Base-by-base conservation (phyloP, 1,140 invertebrate genomes). In the Tenebrio molitor region DNA sequence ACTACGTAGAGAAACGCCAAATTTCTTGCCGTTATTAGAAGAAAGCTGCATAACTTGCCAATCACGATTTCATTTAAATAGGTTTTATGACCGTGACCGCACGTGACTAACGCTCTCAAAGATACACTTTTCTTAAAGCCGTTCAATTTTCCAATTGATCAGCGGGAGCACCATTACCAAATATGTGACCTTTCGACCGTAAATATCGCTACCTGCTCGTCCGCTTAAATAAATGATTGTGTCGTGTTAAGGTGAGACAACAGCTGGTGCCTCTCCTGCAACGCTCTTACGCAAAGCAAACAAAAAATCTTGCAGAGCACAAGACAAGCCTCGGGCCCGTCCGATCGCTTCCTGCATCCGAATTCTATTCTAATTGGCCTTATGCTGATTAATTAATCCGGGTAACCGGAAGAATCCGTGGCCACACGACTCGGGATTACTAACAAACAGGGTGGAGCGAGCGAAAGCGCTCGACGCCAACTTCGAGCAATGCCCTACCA, bases 1-100 rank as follows among this genome's bases (percentile, higher is more conserved):
- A n/a, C n/a, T n/a, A n/a, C n/a, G n/a, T n/a, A 19, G 44, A 10
- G 44, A 50, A 50, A 50, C 44, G 44, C 44, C 44, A 19, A 50
- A 50, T 50, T 50, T 50, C 23, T 50, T 17, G 16, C 29, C 19
- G 19, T 50, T 50, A 58, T 58, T 29, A 58, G 50, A 58, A 29
- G 50, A 58, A 58, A 58, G 50, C 50, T 58, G 50, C 21, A 58
- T 58, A 58, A 58, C n/a, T 58, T 58, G 50, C 50, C 50, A 58
- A 58, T 58, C 50, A 58, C 50, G 50, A 58, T 58, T 58, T 58
- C 50, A 29, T 58, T 58, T 58, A 58, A 58, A 58, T 58, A n/a
- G 23, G 36, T 39, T 8, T 58, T 58, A 29, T 58, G 50, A 58
- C 50, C 50, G 50, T 58, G 50, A 58, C 50, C 50, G 50, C 50